Percentiles rank a stretch among this genome's conserved stretches.
phyloP scores from a whole-genome alignment of 2,113 vertebrate genomes.

The Philantomba maxwellii region DNA sequence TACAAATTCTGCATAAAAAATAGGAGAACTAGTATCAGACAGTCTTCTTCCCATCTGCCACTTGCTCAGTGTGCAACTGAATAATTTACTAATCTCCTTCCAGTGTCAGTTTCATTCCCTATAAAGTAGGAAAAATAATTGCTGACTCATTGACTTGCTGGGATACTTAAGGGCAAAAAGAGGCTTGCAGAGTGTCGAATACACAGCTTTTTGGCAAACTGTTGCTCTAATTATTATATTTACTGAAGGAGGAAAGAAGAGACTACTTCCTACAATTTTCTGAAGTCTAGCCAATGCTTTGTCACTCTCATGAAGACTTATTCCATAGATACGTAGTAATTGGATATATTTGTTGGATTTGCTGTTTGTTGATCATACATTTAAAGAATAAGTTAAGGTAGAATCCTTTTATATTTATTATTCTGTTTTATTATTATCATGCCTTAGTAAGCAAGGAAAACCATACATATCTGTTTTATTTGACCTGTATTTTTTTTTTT shows the following conservation, averaged over 20 bases:
- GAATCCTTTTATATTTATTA: neutral
- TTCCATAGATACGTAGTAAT: neutral
- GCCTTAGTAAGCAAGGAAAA: neutral
- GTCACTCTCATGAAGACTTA: neutral
- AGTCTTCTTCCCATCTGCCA: neutral
- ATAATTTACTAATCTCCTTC: neutral
- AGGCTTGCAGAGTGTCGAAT: neutral
- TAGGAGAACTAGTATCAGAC: neutral
- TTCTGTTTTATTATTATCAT: neutral
- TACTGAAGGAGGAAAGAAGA: neutral
- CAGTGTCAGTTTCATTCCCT: neutral
- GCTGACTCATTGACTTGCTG: neutral
- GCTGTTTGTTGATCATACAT: neutral
- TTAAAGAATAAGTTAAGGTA: neutral
- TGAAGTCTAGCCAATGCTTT: neutral
- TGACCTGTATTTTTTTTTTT: neutral
- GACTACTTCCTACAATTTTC: neutral
- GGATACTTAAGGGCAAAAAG: neutral
- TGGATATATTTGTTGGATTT: neutral
- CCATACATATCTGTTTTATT: fast-evolving
- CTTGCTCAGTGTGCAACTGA: neutral
- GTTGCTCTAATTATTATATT: neutral
- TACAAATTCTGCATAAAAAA: neutral
- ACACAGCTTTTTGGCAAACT: neutral
- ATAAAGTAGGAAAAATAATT: neutral